These are phyloP conservation scores for Actinernus sp. DNA, from an alignment of 92 coral and sea anemone genomes.

Conservation along the genomic window DNA sequence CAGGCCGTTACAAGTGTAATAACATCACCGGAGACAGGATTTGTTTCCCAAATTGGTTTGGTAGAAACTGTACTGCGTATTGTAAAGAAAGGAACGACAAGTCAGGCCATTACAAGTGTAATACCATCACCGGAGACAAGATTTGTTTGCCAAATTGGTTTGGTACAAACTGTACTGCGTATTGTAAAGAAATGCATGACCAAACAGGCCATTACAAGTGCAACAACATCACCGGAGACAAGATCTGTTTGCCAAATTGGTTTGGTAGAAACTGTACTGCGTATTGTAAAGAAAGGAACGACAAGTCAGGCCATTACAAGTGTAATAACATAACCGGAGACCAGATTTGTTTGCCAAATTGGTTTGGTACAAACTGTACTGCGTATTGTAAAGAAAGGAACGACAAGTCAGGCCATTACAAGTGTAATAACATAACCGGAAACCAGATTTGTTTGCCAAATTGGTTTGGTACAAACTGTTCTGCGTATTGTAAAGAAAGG, in stretches of 20 bases:
- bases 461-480: constrained; percentile 55
- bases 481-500: constrained; percentile 20
- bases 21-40: constrained; percentile 21
- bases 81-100: constrained; percentile 40
- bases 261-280: constrained; percentile 39
- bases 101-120: constrained; percentile 42
- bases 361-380: constrained; percentile 33
- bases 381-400: constrained; percentile 16
- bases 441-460: constrained; percentile 13
- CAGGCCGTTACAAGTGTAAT: constrained; percentile 44
- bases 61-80: constrained; percentile 22
- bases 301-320: constrained; percentile 11
- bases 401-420: constrained; percentile 35
- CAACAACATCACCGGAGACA: constrained; percentile 25
- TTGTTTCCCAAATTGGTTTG: constrained; percentile 44
- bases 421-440: constrained; percentile 30
- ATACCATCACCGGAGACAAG: constrained; percentile 24
- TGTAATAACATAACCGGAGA: constrained; percentile 14
- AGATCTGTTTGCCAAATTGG: constrained; percentile 38
- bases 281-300: constrained; percentile 17
- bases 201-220: constrained; percentile 37
- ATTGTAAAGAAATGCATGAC: constrained; percentile 21
- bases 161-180: constrained; percentile 37
- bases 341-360: constrained; percentile 5
- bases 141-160: constrained; percentile 49